Conservation (phyloP, 2,113 vertebrate genomes). For the Chrysochloris asiatica region DNA sequence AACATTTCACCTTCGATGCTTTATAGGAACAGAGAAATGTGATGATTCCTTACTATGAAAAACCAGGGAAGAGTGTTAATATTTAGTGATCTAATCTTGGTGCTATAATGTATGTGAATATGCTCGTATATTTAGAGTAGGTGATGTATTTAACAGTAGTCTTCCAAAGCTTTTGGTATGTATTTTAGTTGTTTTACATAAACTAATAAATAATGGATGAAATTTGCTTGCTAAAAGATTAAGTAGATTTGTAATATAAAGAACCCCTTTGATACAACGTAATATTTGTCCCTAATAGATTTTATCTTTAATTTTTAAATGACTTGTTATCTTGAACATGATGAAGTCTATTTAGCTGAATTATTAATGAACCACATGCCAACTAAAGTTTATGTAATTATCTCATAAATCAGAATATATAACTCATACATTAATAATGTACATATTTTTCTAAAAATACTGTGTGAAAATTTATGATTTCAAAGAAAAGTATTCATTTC, state of each 20-base stretch:
- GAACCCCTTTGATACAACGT: no score
- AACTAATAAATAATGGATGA: no score
- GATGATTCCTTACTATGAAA: conserved; percentile 12
- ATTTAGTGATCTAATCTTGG: conserved; percentile 58
- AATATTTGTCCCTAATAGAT: no score
- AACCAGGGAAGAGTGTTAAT: neutral
- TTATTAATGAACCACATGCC: conserved; percentile 72
- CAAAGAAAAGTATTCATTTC: conserved; percentile 6
- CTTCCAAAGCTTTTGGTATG: neutral
- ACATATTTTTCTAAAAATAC: conserved; percentile 40
- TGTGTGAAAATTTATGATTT: neutral
- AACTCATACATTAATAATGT: conserved; percentile 8
- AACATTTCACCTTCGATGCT: conserved; percentile 60
- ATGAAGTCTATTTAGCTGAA: conserved; percentile 60
- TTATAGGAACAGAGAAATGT: neutral
- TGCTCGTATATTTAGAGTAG: no score
- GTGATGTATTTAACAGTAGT: conserved; percentile 35
- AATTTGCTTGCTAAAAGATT: no score
- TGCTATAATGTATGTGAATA: no score
- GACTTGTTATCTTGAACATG: conserved; percentile 54
- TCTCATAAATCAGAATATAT: conserved; percentile 11
- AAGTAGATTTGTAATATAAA: no score
- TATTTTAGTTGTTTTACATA: conserved; percentile 69
- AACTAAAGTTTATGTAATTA: conserved; percentile 62
- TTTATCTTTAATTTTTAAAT: no score